A percentile compares a stretch with the other conserved stretches of the same genome.
Conservation (phyloP, 1,140 invertebrate genomes). For the Eupristina koningsbergeri region DNA sequence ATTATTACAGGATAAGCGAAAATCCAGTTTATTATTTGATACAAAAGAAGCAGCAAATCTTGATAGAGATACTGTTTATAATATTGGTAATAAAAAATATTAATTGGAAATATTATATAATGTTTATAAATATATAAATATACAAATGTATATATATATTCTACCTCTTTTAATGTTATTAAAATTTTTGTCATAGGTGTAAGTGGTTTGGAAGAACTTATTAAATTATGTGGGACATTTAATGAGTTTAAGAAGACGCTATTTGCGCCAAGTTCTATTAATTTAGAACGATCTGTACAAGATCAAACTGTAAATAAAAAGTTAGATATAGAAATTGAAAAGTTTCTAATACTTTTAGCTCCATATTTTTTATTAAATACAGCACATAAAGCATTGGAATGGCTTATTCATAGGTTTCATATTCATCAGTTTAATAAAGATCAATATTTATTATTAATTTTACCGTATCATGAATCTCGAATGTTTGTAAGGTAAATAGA, state of each 20-base stretch:
- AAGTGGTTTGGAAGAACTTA: constrained; percentile 88
- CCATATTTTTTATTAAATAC: constrained; percentile 90
- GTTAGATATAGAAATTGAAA: constrained; percentile 83
- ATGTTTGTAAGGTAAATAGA: constrained; percentile 82
- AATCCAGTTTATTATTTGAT: constrained; percentile 89
- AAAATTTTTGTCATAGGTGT: constrained; percentile 73
- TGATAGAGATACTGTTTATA: constrained; percentile 86
- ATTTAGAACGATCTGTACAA: constrained; percentile 86
- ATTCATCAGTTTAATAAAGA: constrained; percentile 91
- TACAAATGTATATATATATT: too few species aligned
- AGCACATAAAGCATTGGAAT: constrained; percentile 92
- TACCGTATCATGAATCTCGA: constrained; percentile 94
- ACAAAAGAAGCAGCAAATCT: constrained; percentile 89
- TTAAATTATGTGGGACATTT: constrained; percentile 81
- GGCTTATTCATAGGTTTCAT: constrained; percentile 90
- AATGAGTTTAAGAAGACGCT: constrained; percentile 82
- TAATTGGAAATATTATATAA: too few species aligned
- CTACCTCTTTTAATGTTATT: too few species aligned
- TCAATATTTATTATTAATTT: constrained; percentile 83
- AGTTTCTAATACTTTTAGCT: constrained; percentile 86
- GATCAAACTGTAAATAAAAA: constrained; percentile 82
- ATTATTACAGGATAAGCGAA: constrained; percentile 80
- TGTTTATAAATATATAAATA: too few species aligned
- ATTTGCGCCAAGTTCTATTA: constrained; percentile 82
- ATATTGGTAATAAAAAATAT: constrained; percentile 79